Evolutionary conservation across 2,797 vertebrate genomes (phyloP).

Genomic region (Pipistrellus pipistrellus): DNA sequence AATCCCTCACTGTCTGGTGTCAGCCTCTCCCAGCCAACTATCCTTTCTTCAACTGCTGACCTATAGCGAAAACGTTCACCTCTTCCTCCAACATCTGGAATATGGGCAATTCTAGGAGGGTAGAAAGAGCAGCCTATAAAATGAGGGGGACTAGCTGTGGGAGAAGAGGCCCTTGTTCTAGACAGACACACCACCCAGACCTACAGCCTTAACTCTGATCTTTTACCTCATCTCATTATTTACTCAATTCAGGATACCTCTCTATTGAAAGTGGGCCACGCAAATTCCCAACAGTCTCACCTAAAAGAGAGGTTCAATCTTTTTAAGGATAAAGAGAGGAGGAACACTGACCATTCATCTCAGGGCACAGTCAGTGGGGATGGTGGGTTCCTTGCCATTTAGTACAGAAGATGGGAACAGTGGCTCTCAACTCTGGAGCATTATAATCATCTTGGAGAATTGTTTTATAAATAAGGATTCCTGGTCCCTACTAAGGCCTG

Average conservation of each 20-base stretch:
- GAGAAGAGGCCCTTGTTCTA: background rate
- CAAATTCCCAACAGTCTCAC: background rate
- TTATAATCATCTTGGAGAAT: background rate
- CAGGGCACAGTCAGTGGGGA: background rate
- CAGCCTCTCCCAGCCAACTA: background rate
- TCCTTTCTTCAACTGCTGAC: background rate
- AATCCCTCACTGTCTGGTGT: background rate
- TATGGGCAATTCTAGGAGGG: background rate
- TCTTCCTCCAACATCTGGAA: background rate
- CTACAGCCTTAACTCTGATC: no score
- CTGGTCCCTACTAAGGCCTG: background rate
- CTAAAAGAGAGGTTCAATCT: background rate
- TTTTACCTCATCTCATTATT: no score
- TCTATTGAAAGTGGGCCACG: background rate
- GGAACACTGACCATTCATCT: background rate
- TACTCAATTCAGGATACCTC: background rate
- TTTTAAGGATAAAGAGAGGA: background rate
- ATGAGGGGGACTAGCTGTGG: background rate
- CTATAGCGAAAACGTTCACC: background rate
- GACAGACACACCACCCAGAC: no score
- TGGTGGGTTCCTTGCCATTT: background rate
- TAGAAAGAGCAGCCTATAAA: background rate
- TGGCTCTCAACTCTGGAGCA: background rate
- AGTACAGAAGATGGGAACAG: background rate
- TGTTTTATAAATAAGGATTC: background rate